Evolutionary conservation across 2,113 vertebrate genomes (phyloP).

Genomic region (Chaetodon trifascialis): DNA sequence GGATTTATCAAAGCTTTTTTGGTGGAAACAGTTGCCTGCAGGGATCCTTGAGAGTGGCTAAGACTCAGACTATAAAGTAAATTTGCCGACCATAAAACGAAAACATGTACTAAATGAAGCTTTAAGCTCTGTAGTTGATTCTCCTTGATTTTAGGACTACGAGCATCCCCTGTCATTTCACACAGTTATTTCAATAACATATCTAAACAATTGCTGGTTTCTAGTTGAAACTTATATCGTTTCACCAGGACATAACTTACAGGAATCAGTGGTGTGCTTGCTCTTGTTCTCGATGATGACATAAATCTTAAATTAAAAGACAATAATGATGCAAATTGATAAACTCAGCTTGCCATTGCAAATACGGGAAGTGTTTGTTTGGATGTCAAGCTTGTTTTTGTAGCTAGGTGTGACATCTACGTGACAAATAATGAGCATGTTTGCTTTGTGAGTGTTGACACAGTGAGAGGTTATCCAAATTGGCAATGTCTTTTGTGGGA

Average conservation of each 20-base stretch:
- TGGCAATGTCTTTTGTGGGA: constrained; percentile 26
- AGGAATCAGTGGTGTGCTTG: background rate
- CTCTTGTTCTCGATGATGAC: background rate
- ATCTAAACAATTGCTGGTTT: background rate
- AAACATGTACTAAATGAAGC: constrained; percentile 16
- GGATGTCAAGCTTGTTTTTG: constrained; percentile 9
- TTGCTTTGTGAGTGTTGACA: constrained; percentile 23
- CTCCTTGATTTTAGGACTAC: constrained; percentile 3
- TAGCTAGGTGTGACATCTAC: constrained; percentile 7
- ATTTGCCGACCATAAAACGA: constrained; percentile 12
- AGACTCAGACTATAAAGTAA: constrained; percentile 27
- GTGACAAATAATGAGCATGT: constrained; percentile 34
- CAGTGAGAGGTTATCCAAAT: constrained; percentile 33
- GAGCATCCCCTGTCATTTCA: background rate
- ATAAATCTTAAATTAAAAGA: background rate
- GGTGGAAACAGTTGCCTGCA: constrained; percentile 21
- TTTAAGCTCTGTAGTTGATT: constrained; percentile 24
- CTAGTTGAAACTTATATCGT: background rate
- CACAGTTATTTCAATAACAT: constrained; percentile 11
- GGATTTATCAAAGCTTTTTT: constrained; percentile 38
- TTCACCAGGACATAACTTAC: background rate
- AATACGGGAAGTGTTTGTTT: constrained; percentile 10
- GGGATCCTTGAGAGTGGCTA: constrained; percentile 29
- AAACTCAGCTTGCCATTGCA: background rate
- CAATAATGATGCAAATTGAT: background rate